Percentiles rank a stretch among this genome's conserved stretches.
phyloP scores from a whole-genome alignment of 2,888 invertebrate genomes.

The Carpatolechia fugitivella region DNA sequence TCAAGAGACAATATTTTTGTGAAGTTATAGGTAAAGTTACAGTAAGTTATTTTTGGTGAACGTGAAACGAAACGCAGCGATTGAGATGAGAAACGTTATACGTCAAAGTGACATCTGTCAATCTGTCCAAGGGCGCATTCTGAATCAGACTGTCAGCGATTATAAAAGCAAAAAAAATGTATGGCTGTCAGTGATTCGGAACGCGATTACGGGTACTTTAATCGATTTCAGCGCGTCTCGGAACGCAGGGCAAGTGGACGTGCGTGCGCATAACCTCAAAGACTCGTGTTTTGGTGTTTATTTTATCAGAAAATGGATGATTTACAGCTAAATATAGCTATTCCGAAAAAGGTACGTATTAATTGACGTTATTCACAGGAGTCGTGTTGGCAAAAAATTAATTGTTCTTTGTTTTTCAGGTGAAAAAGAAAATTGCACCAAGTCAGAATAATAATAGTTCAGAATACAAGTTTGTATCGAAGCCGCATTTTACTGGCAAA shows the following conservation, averaged over 20 bases:
- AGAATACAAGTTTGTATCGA: conserved; percentile 66
- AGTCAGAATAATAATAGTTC: conserved; percentile 39
- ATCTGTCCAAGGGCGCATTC: too few species aligned
- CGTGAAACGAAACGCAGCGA: conserved; percentile 19
- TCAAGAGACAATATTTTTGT: too few species aligned
- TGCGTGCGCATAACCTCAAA: conserved; percentile 52
- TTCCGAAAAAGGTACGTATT: conserved; percentile 52
- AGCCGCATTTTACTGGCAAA: conserved; percentile 63
- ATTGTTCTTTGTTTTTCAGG: conserved; percentile 32
- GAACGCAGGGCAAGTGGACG: too few species aligned
- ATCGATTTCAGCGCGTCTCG: too few species aligned
- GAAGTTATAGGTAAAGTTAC: too few species aligned
- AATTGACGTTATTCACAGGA: neutral
- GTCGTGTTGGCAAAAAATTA: neutral
- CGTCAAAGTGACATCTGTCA: conserved; percentile 25
- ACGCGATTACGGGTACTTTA: too few species aligned
- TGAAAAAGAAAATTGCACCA: conserved; percentile 28
- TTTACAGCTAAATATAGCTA: conserved; percentile 70
- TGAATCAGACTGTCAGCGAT: too few species aligned
- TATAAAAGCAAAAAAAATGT: too few species aligned
- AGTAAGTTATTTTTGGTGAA: too few species aligned
- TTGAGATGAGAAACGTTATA: neutral
- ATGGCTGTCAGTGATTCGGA: too few species aligned
- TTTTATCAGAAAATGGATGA: conserved; percentile 59
- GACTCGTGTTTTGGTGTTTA: conserved; percentile 21